Conservation (phyloP, 2,797 vertebrate species). For the Melanotaenia pygmaea region DNA sequence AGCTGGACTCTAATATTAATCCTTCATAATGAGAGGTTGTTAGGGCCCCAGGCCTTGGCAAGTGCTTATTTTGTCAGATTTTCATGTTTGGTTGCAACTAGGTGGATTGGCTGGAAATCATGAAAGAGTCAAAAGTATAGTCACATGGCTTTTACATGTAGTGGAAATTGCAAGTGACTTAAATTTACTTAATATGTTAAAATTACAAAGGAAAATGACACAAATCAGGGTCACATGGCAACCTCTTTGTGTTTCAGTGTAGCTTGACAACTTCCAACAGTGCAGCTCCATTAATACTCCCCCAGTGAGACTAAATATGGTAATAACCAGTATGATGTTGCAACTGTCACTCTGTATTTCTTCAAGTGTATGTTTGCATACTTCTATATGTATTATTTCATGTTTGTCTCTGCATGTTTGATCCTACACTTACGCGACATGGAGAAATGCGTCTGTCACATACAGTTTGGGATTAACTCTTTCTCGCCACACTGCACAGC, state of each 20-base stretch:
- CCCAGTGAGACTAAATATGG: constrained; percentile 13
- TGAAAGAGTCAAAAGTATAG: not conserved
- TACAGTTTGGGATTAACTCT: constrained; percentile 34
- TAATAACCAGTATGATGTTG: constrained; percentile 32
- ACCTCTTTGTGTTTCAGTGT: not conserved
- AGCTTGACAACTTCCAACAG: constrained; percentile 14
- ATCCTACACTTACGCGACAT: constrained; percentile 23
- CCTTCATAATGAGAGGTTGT: not conserved
- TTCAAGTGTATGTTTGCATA: not conserved
- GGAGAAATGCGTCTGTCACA: constrained; percentile 34
- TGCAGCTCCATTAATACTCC: constrained; percentile 24
- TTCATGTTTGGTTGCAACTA: not conserved
- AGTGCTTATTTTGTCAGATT: not conserved
- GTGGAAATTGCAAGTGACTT: not conserved
- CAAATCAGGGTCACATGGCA: constrained; percentile 9
- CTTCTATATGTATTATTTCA: constrained; percentile 12
- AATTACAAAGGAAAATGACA: constrained; percentile 7
- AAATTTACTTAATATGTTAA: not conserved
- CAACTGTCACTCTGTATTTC: constrained; percentile 30
- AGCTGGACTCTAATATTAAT: not conserved
- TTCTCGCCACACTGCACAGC: constrained; percentile 28
- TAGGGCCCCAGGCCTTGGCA: too few relatives aligned
- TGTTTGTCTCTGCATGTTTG: constrained; percentile 37
- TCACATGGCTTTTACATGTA: not conserved
- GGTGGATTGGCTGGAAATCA: not conserved